Evolutionary conservation across 2,797 vertebrate genomes (phyloP).

Genomic region (Calcarius lapponicus): DNA sequence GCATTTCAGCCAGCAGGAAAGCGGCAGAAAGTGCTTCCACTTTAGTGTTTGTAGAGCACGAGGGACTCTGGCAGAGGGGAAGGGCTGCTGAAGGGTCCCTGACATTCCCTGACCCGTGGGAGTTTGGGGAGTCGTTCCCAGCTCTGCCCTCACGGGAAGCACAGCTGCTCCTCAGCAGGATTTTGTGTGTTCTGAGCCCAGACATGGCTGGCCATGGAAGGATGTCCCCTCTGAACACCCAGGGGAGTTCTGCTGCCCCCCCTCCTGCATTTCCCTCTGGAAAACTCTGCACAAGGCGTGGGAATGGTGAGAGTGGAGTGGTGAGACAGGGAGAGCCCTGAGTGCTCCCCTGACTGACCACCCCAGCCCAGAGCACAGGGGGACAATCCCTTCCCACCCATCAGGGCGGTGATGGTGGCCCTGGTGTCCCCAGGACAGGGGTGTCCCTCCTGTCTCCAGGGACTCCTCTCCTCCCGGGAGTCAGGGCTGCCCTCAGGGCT

Average conservation of each 20-base stretch:
- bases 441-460: not conserved
- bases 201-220: fast-evolving
- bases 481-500: not conserved
- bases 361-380: no score
- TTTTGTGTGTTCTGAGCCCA: fast-evolving
- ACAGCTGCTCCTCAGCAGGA: not conserved
- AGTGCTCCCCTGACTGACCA: not conserved
- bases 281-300: fast-evolving
- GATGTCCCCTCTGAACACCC: fast-evolving
- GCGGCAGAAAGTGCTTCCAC: not conserved
- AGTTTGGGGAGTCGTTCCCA: not conserved
- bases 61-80: not conserved
- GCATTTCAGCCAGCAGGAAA: not conserved
- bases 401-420: no score
- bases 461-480: not conserved
- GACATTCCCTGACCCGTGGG: fast-evolving
- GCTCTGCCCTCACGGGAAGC: not conserved
- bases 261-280: fast-evolving
- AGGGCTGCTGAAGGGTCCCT: not conserved
- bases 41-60: fast-evolving
- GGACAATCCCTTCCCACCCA: no score
- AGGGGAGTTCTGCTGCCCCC: no score
- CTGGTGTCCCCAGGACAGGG: not conserved
- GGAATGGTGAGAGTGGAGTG: no score
- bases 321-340: not conserved